Evolutionary conservation across 2,113 vertebrate species (phyloP).

Genomic region (Psophia crepitans): DNA sequence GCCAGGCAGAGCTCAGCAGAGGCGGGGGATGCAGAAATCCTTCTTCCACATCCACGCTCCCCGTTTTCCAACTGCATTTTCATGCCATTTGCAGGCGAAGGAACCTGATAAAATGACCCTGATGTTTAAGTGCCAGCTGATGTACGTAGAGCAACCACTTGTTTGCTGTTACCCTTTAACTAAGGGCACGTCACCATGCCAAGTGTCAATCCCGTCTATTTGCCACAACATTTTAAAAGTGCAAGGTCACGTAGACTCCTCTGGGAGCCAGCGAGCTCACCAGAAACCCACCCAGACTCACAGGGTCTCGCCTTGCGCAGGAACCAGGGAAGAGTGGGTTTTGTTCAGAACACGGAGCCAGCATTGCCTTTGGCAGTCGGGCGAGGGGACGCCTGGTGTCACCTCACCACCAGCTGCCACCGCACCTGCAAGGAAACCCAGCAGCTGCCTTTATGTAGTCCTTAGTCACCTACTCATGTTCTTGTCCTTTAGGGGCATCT

Average conservation of each 20-base stretch:
- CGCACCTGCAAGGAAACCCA: not conserved
- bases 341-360: not conserved
- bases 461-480: not conserved
- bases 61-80: not conserved
- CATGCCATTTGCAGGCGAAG: not conserved
- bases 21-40: too few relatives aligned
- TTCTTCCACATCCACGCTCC: not conserved
- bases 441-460: not conserved
- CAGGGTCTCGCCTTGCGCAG: not conserved
- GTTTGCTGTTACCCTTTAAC: not conserved
- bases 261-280: not conserved
- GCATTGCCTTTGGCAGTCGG: not conserved
- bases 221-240: not conserved
- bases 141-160: not conserved
- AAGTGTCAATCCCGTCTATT: not conserved
- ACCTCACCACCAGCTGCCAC: not conserved
- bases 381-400: accelerated
- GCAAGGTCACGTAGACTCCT: not conserved
- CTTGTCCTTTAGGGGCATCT: accelerated
- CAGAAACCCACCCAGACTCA: not conserved
- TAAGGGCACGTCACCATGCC: not conserved
- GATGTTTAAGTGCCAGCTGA: not conserved
- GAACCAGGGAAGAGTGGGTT: not conserved
- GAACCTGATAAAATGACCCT: not conserved
- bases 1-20: not conserved